A percentile compares a stretch with the other conserved stretches of the same genome.
Conservation (phyloP, 2,113 vertebrate species). For the Zingel zingel region DNA sequence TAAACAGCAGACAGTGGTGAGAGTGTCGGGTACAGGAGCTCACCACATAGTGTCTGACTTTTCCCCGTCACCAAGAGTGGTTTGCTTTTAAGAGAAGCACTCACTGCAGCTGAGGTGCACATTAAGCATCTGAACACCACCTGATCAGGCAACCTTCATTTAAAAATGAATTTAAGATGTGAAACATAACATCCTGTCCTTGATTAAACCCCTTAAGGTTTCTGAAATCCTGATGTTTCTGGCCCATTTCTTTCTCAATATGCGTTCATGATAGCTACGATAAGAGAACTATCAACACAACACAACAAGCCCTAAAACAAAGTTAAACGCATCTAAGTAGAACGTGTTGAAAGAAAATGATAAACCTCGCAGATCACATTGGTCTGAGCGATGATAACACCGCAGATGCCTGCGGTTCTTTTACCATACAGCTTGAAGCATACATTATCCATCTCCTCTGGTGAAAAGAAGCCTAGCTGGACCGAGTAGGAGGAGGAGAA, state of each 20-base stretch:
- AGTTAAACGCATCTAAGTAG: too few relatives aligned
- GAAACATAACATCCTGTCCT: neutral
- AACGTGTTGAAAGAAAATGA: too few relatives aligned
- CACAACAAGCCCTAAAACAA: neutral
- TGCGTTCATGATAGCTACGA: neutral
- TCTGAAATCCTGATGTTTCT: neutral
- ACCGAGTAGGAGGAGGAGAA: constrained; percentile 31
- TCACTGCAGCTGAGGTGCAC: neutral
- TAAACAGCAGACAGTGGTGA: neutral
- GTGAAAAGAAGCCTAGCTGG: neutral
- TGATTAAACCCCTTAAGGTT: neutral
- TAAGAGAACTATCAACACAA: neutral
- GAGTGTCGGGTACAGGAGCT: neutral
- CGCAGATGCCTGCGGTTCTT: constrained; percentile 20
- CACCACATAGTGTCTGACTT: neutral
- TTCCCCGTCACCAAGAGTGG: neutral
- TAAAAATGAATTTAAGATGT: neutral
- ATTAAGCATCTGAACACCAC: neutral
- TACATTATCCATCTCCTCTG: constrained; percentile 60
- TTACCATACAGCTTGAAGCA: constrained; percentile 43
- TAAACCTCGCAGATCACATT: neutral
- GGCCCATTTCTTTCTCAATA: neutral
- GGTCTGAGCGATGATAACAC: neutral
- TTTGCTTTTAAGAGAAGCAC: neutral
- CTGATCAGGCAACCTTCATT: neutral